Conservation (phyloP, 2,888 invertebrate genomes). For the Trypoxylon attenuatum region DNA sequence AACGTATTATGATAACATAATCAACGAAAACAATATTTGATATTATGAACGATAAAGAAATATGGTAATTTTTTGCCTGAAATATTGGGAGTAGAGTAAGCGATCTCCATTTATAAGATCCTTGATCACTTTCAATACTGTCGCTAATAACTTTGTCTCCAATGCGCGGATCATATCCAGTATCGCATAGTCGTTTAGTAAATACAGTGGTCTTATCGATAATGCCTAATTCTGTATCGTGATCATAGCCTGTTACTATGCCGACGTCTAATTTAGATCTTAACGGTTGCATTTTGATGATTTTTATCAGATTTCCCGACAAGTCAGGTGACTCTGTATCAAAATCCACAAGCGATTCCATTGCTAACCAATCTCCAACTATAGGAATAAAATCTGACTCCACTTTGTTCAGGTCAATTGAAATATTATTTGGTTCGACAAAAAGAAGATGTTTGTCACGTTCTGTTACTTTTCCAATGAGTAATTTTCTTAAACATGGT, state of each 20-base stretch:
- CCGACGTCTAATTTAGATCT: conserved; percentile 78
- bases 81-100: conserved; percentile 73
- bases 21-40: neutral
- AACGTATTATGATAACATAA: neutral
- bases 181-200: conserved; percentile 76
- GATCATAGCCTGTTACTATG: conserved; percentile 74
- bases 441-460: conserved; percentile 71
- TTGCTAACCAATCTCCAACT: conserved; percentile 82
- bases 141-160: conserved; percentile 82
- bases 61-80: conserved; percentile 27
- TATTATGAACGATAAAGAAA: no score
- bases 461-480: conserved; percentile 73
- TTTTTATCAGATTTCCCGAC: conserved; percentile 78
- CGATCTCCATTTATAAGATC: conserved; percentile 78
- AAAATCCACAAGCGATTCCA: conserved; percentile 80
- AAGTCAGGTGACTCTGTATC: conserved; percentile 77
- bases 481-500: conserved; percentile 56
- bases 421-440: conserved; percentile 78
- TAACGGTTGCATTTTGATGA: conserved; percentile 79
- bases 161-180: conserved; percentile 76
- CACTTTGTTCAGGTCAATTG: conserved; percentile 79
- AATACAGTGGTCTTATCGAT: conserved; percentile 80
- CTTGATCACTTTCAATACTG: conserved; percentile 84
- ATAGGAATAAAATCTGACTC: conserved; percentile 81
- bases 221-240: conserved; percentile 72